A percentile compares a stretch with the other conserved stretches of the same genome.
phyloP scores from a whole-genome alignment of 1,140 invertebrate species.

The Drosophila pandora region DNA sequence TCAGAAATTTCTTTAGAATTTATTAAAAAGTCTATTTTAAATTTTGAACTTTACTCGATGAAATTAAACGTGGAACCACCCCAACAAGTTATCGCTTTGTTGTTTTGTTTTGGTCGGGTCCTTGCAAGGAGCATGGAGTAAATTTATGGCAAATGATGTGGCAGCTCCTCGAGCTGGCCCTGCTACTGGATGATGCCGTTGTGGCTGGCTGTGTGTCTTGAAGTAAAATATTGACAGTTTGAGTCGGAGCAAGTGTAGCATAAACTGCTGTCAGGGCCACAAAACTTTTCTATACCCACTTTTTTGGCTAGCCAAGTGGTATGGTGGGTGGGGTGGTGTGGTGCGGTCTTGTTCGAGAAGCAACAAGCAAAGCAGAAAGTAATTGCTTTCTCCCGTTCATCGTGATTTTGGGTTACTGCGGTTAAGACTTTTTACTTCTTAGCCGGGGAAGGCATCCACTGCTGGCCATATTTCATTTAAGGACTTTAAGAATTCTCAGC shows the following conservation, averaged over 20 bases:
- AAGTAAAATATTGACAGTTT: conserved; percentile 79
- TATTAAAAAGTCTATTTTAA: too few relatives aligned
- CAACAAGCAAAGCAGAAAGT: conserved; percentile 75
- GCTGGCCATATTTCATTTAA: conserved; percentile 59
- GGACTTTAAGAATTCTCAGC: conserved; percentile 7
- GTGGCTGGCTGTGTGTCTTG: conserved; percentile 58
- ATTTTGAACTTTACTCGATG: not conserved
- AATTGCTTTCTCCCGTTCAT: conserved; percentile 71
- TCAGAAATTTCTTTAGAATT: too few relatives aligned
- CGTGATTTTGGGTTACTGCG: conserved; percentile 52
- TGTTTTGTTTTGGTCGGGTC: conserved; percentile 38
- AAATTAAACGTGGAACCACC: not conserved
- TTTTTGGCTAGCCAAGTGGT: conserved; percentile 1
- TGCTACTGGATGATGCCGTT: conserved; percentile 10
- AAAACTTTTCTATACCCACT: conserved; percentile 56
- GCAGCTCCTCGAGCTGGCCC: conserved; percentile 15
- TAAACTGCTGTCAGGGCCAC: conserved; percentile 69
- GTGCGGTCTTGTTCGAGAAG: conserved; percentile 30
- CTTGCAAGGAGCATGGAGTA: conserved; percentile 51
- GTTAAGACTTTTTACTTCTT: conserved; percentile 30
- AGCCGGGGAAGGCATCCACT: conserved; percentile 38
- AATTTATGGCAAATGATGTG: conserved; percentile 79
- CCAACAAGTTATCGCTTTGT: conserved; percentile 13
- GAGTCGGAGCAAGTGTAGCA: conserved; percentile 70
- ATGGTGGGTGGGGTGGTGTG: too few relatives aligned